These are phyloP conservation scores for Eupristina koningsbergeri DNA, from an alignment of 1,140 invertebrate species.

Conservation along the genomic window DNA sequence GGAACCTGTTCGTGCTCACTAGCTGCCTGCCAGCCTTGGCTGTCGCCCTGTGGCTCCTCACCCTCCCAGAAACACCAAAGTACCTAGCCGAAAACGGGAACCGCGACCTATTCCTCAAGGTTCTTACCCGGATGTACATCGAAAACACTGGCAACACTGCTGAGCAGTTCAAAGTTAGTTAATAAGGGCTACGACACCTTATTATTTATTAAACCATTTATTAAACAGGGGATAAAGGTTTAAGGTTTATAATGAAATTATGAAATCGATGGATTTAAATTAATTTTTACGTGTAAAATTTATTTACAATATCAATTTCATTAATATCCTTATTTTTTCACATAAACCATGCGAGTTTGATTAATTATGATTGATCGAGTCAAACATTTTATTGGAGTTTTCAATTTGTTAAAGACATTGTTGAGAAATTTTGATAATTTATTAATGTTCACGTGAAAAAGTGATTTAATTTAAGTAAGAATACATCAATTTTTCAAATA, in stretches of 20 bases:
- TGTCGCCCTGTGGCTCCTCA: conserved; percentile 65
- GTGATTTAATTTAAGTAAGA: too few relatives aligned
- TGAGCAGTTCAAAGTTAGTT: conserved; percentile 57
- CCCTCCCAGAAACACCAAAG: conserved; percentile 78
- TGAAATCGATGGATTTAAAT: not conserved
- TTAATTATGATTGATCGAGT: too few relatives aligned
- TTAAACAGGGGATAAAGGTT: not conserved
- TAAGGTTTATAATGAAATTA: not conserved
- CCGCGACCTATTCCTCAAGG: conserved; percentile 65
- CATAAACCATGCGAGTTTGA: too few relatives aligned
- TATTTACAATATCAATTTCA: too few relatives aligned
- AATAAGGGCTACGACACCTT: not conserved
- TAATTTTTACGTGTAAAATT: too few relatives aligned
- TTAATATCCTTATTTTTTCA: too few relatives aligned
- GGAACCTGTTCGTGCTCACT: conserved; percentile 68
- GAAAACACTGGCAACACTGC: conserved; percentile 66
- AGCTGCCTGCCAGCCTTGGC: conserved; percentile 63
- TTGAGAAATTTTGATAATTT: too few relatives aligned
- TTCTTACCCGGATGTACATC: conserved; percentile 68
- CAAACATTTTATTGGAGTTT: too few relatives aligned
- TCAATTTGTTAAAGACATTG: too few relatives aligned
- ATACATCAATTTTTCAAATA: too few relatives aligned
- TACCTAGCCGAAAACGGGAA: conserved; percentile 73
- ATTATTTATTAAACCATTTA: not conserved
- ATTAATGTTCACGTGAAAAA: too few relatives aligned